Base-by-base conservation (phyloP, 2,113 vertebrate genomes). In the Nansenia antarctica region DNA sequence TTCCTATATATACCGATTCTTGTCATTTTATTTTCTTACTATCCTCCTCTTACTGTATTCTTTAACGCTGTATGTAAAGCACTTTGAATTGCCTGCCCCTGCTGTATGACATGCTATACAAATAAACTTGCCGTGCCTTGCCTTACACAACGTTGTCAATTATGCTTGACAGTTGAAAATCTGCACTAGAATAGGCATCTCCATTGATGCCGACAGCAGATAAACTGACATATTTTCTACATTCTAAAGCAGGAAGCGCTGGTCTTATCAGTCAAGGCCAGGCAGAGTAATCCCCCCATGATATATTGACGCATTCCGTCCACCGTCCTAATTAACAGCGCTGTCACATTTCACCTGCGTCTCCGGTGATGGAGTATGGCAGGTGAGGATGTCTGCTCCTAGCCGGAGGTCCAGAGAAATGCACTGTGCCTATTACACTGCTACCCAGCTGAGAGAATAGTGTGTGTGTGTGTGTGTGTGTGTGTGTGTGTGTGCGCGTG, bases 271-370 rank as follows among this genome's bases (percentile, higher is more conserved):
- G 67, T 74, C n/a, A n/a, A n/a, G n/a, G 68, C 81, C 81, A 82
- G 54, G 65, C n/a, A 65, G 12, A 65, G 5, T 64, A 62, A 67
- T n/a, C 24, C 59, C 22, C 57, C 60, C 37, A n/a, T 14, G 39
- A 79, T 57, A 75, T 69, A 70, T 29, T 58, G 22, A 31, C 0
- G 1, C 20, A 22, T 45, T 30, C 54, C 32, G 55, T 2, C 54
- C 27, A 37, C 8, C 54, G 7, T 54, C 55, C 53, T 73, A 71
- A 76, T 84, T 80, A 81, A 73, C 77, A 73, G 39, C 15, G 45
- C 52, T 53, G 68, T 69, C 70, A 72, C 27, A 65, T 45, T 35
- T 5, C 15, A 15, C 11, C 18, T 9, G 53, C 34, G 45, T n/a
- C 26, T 3, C 2, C 12, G 30, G 26, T n/a, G 73, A 78, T 67